Evolutionary conservation across 1,140 invertebrate genomes (phyloP).

Genomic region (Heliconius eleuchia): DNA sequence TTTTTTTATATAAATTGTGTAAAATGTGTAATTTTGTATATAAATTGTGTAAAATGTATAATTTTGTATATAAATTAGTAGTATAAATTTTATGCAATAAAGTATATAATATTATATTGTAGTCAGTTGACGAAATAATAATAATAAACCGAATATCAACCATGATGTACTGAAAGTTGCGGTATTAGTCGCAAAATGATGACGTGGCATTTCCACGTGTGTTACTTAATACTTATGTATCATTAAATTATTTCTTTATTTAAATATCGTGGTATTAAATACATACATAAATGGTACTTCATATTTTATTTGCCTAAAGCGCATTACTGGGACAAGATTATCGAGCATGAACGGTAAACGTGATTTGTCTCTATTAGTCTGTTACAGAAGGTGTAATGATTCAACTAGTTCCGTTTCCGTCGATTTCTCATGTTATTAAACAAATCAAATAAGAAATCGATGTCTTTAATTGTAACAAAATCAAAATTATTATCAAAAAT

Average conservation of each 20-base stretch:
- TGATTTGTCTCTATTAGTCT: conserved; percentile 16
- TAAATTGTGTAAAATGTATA: no score
- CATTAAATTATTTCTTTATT: background rate
- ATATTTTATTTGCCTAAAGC: background rate
- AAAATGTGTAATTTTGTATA: no score
- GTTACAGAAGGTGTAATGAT: conserved; percentile 10
- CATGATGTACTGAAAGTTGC: no score
- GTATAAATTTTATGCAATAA: no score
- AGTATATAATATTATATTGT: background rate
- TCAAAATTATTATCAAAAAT: background rate
- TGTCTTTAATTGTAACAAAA: background rate
- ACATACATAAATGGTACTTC: background rate
- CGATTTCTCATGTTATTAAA: background rate
- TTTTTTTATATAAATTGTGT: no score
- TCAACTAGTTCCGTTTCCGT: conserved; percentile 14
- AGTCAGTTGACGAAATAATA: background rate
- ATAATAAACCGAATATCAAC: no score
- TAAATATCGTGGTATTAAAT: background rate
- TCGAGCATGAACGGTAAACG: conserved; percentile 36
- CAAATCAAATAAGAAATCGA: background rate
- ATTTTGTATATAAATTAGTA: no score
- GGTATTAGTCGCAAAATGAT: no score
- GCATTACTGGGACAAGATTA: background rate
- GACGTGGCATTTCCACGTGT: background rate
- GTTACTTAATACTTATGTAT: background rate